These are phyloP conservation scores for Macroglossus sobrinus DNA, from an alignment of 2,113 vertebrate genomes.

Conservation along the genomic window DNA sequence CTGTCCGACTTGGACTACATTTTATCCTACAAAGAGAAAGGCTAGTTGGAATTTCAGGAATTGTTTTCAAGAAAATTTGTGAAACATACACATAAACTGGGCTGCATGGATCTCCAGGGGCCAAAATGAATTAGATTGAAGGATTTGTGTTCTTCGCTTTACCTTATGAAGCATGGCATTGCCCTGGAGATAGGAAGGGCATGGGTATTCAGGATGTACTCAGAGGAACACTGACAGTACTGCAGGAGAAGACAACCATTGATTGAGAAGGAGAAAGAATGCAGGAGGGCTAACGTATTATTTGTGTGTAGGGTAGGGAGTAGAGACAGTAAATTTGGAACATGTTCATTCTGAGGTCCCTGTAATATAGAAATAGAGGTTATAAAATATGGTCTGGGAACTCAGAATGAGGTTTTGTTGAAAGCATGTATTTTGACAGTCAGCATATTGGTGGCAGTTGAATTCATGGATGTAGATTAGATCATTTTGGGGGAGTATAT, in stretches of 20 bases:
- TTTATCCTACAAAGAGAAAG: neutral
- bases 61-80: neutral
- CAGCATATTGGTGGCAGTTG: neutral
- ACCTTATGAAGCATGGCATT: neutral
- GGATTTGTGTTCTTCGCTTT: neutral
- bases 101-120: neutral
- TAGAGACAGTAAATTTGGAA: neutral
- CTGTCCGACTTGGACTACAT: neutral
- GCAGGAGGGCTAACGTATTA: neutral
- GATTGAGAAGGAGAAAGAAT: neutral
- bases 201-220: fast-evolving
- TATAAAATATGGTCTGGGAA: neutral
- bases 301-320: neutral
- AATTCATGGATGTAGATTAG: neutral
- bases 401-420: neutral
- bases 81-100: neutral
- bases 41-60: neutral
- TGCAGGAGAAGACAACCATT: neutral
- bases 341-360: neutral
- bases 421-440: neutral
- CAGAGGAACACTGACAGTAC: neutral
- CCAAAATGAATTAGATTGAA: neutral
- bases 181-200: neutral
- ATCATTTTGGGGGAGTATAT: neutral
- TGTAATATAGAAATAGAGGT: neutral